Percentiles rank a stretch among this genome's conserved stretches.
Evolutionary conservation across 1,140 invertebrate species (phyloP).

Genomic region (Brachionus plicatilis): DNA sequence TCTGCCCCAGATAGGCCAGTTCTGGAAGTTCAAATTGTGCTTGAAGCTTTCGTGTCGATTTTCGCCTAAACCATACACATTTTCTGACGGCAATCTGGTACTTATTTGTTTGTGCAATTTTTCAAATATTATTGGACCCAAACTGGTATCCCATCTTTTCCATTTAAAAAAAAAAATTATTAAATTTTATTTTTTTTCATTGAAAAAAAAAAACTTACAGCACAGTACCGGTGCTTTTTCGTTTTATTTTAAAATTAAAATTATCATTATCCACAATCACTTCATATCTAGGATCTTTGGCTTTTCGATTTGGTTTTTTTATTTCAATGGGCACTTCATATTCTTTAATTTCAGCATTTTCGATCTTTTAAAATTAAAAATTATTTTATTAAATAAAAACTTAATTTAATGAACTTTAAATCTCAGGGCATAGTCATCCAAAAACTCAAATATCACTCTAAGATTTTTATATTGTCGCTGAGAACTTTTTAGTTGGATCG

Average conservation of each 20-base stretch:
- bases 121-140: constrained; percentile 24
- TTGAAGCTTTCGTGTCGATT: constrained; percentile 49
- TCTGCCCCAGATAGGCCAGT: constrained; percentile 49
- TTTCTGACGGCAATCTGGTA: constrained; percentile 41
- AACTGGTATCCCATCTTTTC: constrained; percentile 33
- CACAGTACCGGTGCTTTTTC: constrained; percentile 7
- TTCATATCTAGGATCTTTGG: constrained; percentile 15
- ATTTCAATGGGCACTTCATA: constrained; percentile 36
- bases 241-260: constrained; percentile 35
- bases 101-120: constrained; percentile 39
- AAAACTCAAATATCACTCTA: background rate
- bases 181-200: too few relatives aligned
- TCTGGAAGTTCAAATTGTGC: constrained; percentile 50
- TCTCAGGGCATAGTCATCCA: constrained; percentile 18
- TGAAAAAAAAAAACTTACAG: background rate
- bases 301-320: constrained; percentile 7
- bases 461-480: background rate
- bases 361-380: constrained; percentile 31
- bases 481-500: background rate
- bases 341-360: background rate
- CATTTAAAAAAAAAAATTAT: background rate
- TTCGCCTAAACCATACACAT: constrained; percentile 55
- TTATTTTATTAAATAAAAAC: background rate
- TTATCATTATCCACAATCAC: background rate
- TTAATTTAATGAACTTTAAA: constrained; percentile 9